Evolutionary conservation across 2,888 invertebrate genomes (phyloP), one percentile per base, ranked within the genome.

Genomic region (Cryptophagus acutangulus): DNA sequence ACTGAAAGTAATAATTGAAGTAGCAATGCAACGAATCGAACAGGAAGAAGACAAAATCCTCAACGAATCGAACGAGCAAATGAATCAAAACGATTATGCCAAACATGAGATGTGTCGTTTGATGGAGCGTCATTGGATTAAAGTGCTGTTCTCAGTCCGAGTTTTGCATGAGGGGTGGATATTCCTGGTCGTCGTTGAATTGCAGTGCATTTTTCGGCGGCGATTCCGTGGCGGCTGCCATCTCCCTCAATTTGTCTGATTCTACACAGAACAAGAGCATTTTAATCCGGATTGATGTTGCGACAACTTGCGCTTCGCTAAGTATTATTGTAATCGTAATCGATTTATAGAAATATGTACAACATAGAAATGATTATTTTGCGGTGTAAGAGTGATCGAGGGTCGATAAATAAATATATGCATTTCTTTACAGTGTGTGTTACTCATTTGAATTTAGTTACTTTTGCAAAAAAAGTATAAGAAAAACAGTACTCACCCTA

Each of bases 171-270:
- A 88, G 82, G 49, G 89, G 88, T 55, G 89, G 89, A 71, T 88
- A 89, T 73, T 89, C 88, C 52, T 76, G 72, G 53, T 84, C 87
- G 71, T 89, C 87, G 65, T 84, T 83, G 69, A 89, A 78, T 65
- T 84, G 82, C 70, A 84, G 81, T 51, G 76, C 71, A 42, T 77
- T 80, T 61, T 79, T 79, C 43, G 83, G 77, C 77, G 84, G 82
- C 34, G 78, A 74, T 66, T 82, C 82, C 50, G 80, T 76, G 34
- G 85, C 85, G 44, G 80, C 79, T 58, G 78, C 78, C 76, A 86
- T 81, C 71, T 84, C 85, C 55, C 77, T 73, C 61, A 77, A 76
- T 68, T 84, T 84, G 66, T 83, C 84, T 55, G 84, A 82, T 57
- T 86, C 86, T 86, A 69, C 9, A 20, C 9, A 20, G 9, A 20